Evolutionary conservation across 2,888 invertebrate species (phyloP).

Genomic region (Achlya flavicornis): DNA sequence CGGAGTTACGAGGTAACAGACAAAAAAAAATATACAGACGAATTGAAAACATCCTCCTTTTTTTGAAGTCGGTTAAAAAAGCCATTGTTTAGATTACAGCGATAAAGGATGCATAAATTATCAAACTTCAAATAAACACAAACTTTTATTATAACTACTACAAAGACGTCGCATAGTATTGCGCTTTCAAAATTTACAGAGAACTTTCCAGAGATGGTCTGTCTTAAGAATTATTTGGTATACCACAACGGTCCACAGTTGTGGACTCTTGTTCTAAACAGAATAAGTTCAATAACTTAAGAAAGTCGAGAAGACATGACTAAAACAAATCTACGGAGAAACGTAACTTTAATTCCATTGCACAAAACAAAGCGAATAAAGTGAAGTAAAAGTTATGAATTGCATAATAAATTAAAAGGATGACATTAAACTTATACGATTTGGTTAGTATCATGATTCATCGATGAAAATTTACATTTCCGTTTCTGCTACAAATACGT

Average conservation of each 20-base stretch:
- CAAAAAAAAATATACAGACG: too few species aligned
- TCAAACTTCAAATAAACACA: too few species aligned
- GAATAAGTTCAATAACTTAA: not conserved
- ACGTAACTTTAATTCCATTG: not conserved
- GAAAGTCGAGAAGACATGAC: not conserved
- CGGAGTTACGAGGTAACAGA: too few species aligned
- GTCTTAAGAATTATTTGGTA: slow-evolving; percentile 5
- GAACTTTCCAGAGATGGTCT: not conserved
- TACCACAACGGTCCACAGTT: not conserved
- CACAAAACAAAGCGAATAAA: not conserved
- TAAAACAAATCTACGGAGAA: not conserved
- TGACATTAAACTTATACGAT: not conserved
- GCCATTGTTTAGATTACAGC: too few species aligned
- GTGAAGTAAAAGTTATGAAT: not conserved
- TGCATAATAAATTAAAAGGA: not conserved
- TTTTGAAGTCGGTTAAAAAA: too few species aligned
- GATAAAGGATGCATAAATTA: too few species aligned
- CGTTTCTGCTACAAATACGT: not conserved
- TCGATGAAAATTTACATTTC: not conserved
- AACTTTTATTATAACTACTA: not conserved
- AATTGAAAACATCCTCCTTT: too few species aligned
- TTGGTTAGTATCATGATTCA: not conserved
- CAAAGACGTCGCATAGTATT: not conserved
- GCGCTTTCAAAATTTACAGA: not conserved
- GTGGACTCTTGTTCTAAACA: not conserved